phyloP scores from a whole-genome alignment of 2,888 invertebrate genomes.

The Phalera bucephala region DNA sequence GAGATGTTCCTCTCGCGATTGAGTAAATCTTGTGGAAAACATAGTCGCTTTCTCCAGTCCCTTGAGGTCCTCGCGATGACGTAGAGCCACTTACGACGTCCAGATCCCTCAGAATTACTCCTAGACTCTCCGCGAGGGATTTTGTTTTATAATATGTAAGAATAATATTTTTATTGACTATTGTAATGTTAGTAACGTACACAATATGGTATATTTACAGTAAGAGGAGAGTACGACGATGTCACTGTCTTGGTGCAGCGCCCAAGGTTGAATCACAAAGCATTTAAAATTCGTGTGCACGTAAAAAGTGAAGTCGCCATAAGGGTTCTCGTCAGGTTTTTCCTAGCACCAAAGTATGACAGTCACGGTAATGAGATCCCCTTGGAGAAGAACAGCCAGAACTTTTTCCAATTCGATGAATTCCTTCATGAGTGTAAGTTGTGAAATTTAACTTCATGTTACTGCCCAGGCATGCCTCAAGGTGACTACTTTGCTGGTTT shows the following conservation, averaged over 20 bases:
- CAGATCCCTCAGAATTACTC: too few relatives aligned
- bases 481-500: too few relatives aligned
- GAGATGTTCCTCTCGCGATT: too few relatives aligned
- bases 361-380: conserved; percentile 77
- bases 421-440: conserved; percentile 79
- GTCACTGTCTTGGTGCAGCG: conserved; percentile 84
- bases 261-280: conserved; percentile 87
- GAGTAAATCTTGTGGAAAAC: too few relatives aligned
- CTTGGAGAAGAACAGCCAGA: conserved; percentile 78
- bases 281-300: conserved; percentile 84
- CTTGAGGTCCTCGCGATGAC: too few relatives aligned
- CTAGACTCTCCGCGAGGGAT: too few relatives aligned
- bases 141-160: not conserved
- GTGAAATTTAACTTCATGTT: too few relatives aligned
- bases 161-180: too few relatives aligned
- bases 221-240: conserved; percentile 49
- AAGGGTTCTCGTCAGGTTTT: conserved; percentile 83
- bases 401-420: conserved; percentile 84
- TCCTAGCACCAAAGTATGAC: conserved; percentile 88
- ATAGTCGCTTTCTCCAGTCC: too few relatives aligned
- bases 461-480: too few relatives aligned
- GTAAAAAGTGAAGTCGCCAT: conserved; percentile 81
- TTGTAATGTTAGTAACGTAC: too few relatives aligned
- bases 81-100: too few relatives aligned
- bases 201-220: conserved; percentile 38